Conservation (phyloP, 2,797 vertebrate genomes). For the Melopsittacus undulatus region DNA sequence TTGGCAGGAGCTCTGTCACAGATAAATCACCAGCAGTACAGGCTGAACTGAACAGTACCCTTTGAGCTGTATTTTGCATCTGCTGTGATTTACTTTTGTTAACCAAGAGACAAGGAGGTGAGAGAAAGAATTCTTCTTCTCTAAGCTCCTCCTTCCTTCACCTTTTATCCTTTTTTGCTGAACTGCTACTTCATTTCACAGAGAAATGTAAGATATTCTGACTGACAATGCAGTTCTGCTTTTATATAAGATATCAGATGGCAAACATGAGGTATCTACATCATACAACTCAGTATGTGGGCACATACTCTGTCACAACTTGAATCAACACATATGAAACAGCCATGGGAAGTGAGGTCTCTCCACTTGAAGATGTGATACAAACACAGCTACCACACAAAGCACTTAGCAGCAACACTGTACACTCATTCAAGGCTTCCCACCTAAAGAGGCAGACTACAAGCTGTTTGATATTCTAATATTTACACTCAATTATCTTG, state of each 20-base stretch:
- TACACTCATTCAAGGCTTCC: neutral
- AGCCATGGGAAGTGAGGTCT: neutral
- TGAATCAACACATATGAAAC: neutral
- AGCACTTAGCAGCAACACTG: neutral
- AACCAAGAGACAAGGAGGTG: neutral
- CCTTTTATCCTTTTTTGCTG: neutral
- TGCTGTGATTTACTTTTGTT: neutral
- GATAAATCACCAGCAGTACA: neutral
- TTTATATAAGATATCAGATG: neutral
- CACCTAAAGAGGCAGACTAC: neutral
- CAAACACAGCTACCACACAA: neutral
- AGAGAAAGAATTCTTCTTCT: neutral
- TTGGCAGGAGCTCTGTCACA: neutral
- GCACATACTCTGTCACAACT: neutral
- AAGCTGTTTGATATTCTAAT: slow-evolving; percentile 9
- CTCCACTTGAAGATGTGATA: neutral
- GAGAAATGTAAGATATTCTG: neutral
- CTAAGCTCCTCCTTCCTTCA: neutral
- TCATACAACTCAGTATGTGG: neutral
- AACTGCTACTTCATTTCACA: neutral
- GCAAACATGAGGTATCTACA: neutral
- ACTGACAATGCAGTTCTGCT: neutral
- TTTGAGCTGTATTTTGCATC: neutral
- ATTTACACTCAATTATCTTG: slow-evolving; percentile 15
- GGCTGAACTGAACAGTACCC: neutral